phyloP scores from a whole-genome alignment of 2,113 vertebrate genomes.

The Apteryx mantelli region DNA sequence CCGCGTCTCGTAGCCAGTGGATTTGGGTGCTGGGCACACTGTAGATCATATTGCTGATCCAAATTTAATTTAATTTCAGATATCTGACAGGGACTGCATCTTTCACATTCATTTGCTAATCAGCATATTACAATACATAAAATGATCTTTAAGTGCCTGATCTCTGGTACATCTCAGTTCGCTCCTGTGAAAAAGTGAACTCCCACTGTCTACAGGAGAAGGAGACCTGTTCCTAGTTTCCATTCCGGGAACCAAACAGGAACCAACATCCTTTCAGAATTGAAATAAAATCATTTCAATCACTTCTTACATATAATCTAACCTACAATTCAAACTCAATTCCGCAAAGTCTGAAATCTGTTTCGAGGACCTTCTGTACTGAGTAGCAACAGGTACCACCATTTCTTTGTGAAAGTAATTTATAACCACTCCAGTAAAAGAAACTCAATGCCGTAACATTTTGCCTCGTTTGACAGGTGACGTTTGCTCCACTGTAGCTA shows the following conservation, averaged over 20 bases:
- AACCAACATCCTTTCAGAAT: not conserved
- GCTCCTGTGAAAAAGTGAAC: not conserved
- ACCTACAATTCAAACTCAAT: not conserved
- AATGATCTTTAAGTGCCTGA: not conserved
- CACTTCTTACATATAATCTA: not conserved
- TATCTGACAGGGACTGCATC: not conserved
- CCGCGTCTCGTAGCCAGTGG: not conserved
- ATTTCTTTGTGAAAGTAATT: not conserved
- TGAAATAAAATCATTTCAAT: not conserved
- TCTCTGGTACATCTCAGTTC: not conserved
- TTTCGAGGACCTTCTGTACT: not conserved
- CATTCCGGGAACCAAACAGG: not conserved
- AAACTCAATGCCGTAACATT: not conserved
- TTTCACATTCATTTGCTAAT: not conserved
- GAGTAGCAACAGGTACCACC: not conserved
- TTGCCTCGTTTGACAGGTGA: not conserved
- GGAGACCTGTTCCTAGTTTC: not conserved
- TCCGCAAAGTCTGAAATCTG: constrained; percentile 1
- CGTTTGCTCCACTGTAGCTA: not conserved
- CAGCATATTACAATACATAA: not conserved
- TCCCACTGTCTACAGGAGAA: not conserved
- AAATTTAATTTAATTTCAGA: not conserved
- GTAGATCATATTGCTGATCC: not conserved
- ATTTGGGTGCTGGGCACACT: not conserved
- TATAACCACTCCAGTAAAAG: not conserved